A percentile compares a stretch with the other conserved stretches of the same genome.
Conservation (phyloP, 2,113 vertebrate species). For the Python bivittatus region DNA sequence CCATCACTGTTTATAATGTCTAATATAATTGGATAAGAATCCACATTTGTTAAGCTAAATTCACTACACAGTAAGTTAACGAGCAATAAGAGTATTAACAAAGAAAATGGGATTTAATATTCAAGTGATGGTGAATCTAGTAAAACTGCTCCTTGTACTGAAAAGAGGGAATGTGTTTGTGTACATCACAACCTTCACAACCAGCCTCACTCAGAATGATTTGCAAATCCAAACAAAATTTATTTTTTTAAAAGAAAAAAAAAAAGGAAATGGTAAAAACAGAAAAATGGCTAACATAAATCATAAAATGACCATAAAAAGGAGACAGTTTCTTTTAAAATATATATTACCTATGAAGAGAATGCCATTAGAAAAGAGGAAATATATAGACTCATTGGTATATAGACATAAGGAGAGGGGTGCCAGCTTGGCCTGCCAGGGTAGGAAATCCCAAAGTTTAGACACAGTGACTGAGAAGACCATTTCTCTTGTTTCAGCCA, state of each 20-base stretch:
- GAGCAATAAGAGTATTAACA: neutral
- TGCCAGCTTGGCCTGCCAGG: neutral
- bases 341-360: neutral
- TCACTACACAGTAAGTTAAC: neutral
- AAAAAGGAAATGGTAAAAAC: neutral
- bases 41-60: neutral
- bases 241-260: neutral
- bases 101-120: neutral
- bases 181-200: neutral
- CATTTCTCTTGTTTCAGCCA: neutral
- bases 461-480: too few species aligned
- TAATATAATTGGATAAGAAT: constrained; percentile 22
- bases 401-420: neutral
- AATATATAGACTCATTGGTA: too few species aligned
- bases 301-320: neutral
- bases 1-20: neutral
- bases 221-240: neutral
- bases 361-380: neutral
- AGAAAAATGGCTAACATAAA: neutral
- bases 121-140: neutral
- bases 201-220: neutral
- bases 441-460: neutral
- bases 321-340: neutral
- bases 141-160: neutral
- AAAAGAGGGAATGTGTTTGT: neutral